Percentiles rank a stretch among this genome's conserved stretches.
Evolutionary conservation across 2,113 vertebrate genomes (phyloP).

Genomic region (Halcyon senegalensis): DNA sequence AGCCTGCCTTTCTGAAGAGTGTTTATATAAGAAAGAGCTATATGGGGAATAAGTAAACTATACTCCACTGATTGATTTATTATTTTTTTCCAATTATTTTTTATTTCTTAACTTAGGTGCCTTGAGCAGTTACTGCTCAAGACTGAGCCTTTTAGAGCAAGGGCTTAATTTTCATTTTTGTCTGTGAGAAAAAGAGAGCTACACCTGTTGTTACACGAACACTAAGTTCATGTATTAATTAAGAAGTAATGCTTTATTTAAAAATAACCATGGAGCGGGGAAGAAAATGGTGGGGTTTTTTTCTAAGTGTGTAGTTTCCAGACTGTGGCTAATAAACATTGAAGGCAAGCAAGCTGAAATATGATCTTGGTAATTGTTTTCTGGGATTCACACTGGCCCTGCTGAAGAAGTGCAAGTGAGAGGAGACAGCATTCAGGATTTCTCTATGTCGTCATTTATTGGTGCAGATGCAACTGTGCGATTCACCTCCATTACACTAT

Average conservation of each 20-base stretch:
- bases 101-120: not conserved
- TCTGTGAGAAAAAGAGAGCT: not conserved
- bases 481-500: not conserved
- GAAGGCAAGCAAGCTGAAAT: not conserved
- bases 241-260: not conserved
- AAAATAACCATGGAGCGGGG: not conserved
- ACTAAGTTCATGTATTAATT: not conserved
- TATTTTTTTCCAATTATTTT: not conserved
- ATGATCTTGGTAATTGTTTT: not conserved
- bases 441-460: constrained; percentile 39
- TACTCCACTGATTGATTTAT: not conserved
- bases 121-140: not conserved
- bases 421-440: not conserved
- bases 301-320: not conserved
- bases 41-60: rapidly evolving
- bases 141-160: not conserved
- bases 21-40: rapidly evolving
- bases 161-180: not conserved
- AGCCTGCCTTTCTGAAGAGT: not conserved
- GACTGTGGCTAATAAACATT: not conserved
- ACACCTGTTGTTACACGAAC: not conserved
- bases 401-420: not conserved
- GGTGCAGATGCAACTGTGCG: not conserved
- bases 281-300: not conserved
- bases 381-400: not conserved